Evolutionary conservation across 2,113 vertebrate genomes (phyloP).

Genomic region (Alaudala cheleensis): DNA sequence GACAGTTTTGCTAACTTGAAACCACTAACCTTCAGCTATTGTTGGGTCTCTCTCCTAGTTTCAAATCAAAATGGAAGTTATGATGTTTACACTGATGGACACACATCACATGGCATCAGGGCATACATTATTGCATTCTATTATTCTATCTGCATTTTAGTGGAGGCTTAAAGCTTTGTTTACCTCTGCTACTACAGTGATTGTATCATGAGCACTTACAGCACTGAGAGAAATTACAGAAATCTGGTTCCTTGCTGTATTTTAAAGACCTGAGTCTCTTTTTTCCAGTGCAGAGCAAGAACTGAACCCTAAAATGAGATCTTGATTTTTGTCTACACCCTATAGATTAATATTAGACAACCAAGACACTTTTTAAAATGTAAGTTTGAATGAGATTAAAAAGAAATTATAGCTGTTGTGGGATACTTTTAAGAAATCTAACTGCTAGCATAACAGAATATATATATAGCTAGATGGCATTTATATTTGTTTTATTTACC

Average conservation of each 20-base stretch:
- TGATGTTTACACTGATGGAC: not conserved
- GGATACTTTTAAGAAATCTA: not conserved
- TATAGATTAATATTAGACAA: not conserved
- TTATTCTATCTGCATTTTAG: not conserved
- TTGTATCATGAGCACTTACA: not conserved
- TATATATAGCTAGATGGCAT: rapidly evolving
- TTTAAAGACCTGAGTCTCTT: not conserved
- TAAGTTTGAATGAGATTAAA: not conserved
- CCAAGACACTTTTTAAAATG: not conserved
- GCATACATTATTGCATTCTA: not conserved
- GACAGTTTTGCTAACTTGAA: not conserved
- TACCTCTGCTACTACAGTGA: not conserved
- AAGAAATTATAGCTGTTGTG: not conserved
- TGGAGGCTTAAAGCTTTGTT: not conserved
- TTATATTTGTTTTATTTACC: not conserved
- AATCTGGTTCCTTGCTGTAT: not conserved
- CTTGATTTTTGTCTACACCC: not conserved
- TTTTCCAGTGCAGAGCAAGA: not conserved
- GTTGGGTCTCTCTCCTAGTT: not conserved
- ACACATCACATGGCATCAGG: rapidly evolving
- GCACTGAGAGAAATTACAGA: not conserved
- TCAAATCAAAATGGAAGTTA: not conserved
- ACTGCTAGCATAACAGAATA: not conserved
- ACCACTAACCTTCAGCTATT: not conserved
- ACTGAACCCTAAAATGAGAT: not conserved